Evolutionary conservation across 2,888 invertebrate genomes (phyloP), one percentile per base, ranked within the genome.

Genomic region (Papilio elwesi): DNA sequence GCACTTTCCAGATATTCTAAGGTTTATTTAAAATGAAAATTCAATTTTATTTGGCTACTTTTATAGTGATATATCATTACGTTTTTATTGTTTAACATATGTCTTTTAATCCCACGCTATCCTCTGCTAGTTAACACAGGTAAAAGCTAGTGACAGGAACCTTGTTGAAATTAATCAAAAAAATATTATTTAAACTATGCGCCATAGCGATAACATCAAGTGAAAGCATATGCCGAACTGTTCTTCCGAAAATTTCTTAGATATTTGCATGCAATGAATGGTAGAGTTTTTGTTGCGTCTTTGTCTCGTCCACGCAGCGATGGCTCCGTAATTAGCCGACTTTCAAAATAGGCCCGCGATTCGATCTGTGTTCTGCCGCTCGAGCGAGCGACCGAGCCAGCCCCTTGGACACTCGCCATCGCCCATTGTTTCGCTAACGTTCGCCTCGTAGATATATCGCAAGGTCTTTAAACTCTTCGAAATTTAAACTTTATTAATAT

Each of bases 211-310:
- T 26, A 4, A 26, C 26, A 1, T 26, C n/a, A n/a, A n/a, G n/a
- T n/a, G n/a, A n/a, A n/a, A n/a, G n/a, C n/a, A n/a, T n/a, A n/a
- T n/a, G n/a, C n/a, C n/a, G n/a, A n/a, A n/a, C n/a, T n/a, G n/a
- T n/a, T n/a, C n/a, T n/a, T n/a, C n/a, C n/a, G n/a, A 75, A 66
- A 73, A 74, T 73, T 75, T 76, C 76, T 74, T 74, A 59, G 65
- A 70, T 63, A 78, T 78, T 78, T 78, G 79, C 76, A 78, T 78
- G 78, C 78, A 75, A 76, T 76, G 74, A 75, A 74, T 74, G 71
- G 59, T 59, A 38, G 69, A 63, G 72, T 68, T 70, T 74, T 62
- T 70, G 74, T 75, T 74, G 73, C 68, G 75, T 75, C 76, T 74
- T 77, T 78, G 78, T 77, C 73, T 70, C 69, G 66, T 71, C 71